A percentile compares a stretch with the other conserved stretches of the same genome.
Evolutionary conservation across 2,888 invertebrate genomes (phyloP).

Genomic region (Heliconius ethilla): DNA sequence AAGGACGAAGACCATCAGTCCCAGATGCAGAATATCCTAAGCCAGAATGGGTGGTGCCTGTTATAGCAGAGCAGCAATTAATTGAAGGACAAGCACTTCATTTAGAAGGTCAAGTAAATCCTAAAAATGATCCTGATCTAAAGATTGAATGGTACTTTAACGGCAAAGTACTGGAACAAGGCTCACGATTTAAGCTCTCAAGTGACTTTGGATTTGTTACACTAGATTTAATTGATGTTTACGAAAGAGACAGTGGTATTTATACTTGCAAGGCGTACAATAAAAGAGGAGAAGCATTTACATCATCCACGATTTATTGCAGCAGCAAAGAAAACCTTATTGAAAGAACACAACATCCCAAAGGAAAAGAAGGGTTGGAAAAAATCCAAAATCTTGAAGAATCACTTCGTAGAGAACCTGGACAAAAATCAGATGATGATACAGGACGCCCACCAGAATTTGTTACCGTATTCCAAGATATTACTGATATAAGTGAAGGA

Average conservation of each 20-base stretch:
- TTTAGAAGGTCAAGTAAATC: slow-evolving; percentile 96
- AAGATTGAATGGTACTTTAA: slow-evolving; percentile 97
- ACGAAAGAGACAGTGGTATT: slow-evolving; percentile 96
- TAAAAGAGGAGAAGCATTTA: slow-evolving; percentile 94
- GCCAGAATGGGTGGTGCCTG: slow-evolving; percentile 92
- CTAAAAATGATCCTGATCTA: slow-evolving; percentile 94
- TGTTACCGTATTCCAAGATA: slow-evolving; percentile 92
- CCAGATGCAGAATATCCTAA: slow-evolving; percentile 91
- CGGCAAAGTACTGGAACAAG: slow-evolving; percentile 92
- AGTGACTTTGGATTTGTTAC: slow-evolving; percentile 98
- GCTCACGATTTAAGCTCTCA: slow-evolving; percentile 94
- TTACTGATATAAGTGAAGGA: slow-evolving; percentile 93
- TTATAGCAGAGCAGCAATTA: slow-evolving; percentile 89
- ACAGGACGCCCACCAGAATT: slow-evolving; percentile 93
- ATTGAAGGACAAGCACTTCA: slow-evolving; percentile 93
- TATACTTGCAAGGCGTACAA: slow-evolving; percentile 96
- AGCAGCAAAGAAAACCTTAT: slow-evolving; percentile 91
- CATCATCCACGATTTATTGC: slow-evolving; percentile 93
- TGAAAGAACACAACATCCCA: slow-evolving; percentile 95
- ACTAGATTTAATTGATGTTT: slow-evolving; percentile 94
- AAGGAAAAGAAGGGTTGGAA: slow-evolving; percentile 95
- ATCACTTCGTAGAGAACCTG: slow-evolving; percentile 88
- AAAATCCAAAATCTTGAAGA: slow-evolving; percentile 96
- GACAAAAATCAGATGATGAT: slow-evolving; percentile 86
- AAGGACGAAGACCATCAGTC: slow-evolving; percentile 85